Base-by-base conservation (phyloP, 2,113 vertebrate species). In the Chinchilla lanigera region DNA sequence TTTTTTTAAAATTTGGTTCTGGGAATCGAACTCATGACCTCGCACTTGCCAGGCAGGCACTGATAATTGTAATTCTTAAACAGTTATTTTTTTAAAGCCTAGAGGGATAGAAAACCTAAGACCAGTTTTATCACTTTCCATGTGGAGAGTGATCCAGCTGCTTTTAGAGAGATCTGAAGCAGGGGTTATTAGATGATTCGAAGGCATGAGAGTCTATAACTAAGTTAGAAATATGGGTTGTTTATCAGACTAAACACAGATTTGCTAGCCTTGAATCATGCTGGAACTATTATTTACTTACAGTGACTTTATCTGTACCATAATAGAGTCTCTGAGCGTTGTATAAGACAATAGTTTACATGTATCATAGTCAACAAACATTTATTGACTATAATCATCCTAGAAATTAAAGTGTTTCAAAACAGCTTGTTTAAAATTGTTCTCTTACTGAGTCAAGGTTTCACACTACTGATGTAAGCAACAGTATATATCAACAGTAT, bases 91-190 rank as follows among this genome's bases (percentile, higher is more conserved):
- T 93, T 94, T 97, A 86, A 93, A 89, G 30, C 4, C 26, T 35
- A 58, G 58, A 92, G 33, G 17, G 71, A 77, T 12, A 14, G 63
- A 80, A 50, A 93, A 97, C 84, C 30, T 44, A 82, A 33, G n/a
- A 88, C 30, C 33, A 73, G 56, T 90, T 96, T 73, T 14, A 85
- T 94, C 17, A 69, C 81, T 91, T 92, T 97, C 65, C 13, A 86
- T 58, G 35, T 20, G 82, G 73, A 83, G 44, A n/a, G 4, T 95
- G 35, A 67, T 50, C 82, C 88, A 11, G 17, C 20, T 71, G 71
- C 67, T 93, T 96, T 94, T 75, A 81, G 38, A 67, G 86, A 83
- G 56, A 78, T 94, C 90, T 95, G 77, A 86, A 90, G 84, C 77
- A 69, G 11, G 17, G 7, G 1, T 73, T 86, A 50, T 92, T 96